Evolutionary conservation across 2,888 invertebrate species (phyloP).

Genomic region (Hydrotaea cyrtoneurina): DNA sequence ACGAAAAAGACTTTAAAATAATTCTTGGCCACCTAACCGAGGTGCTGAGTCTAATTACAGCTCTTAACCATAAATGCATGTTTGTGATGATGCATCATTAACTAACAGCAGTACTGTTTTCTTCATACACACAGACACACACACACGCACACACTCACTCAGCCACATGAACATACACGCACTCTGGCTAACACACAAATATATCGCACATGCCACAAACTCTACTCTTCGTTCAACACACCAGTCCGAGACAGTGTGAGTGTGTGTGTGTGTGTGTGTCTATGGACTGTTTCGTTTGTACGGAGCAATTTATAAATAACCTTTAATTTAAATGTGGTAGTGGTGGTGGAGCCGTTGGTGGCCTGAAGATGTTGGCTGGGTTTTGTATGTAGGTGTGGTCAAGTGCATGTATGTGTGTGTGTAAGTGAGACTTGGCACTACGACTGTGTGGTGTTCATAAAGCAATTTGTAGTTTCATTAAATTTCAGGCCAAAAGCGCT

Average conservation of each 20-base stretch:
- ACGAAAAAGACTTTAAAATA: constrained; percentile 23
- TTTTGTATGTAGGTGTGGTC: not conserved
- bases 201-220: not conserved
- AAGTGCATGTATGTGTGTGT: not conserved
- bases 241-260: not conserved
- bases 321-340: constrained; percentile 29
- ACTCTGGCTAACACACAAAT: not conserved
- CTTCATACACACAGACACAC: not conserved
- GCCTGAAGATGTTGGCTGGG: constrained; percentile 15
- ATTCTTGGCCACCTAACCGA: constrained; percentile 42
- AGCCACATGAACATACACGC: too few species aligned
- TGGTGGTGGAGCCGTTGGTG: not conserved
- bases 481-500: not conserved
- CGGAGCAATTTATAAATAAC: constrained; percentile 24
- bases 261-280: not conserved
- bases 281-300: not conserved
- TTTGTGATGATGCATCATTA: constrained; percentile 11
- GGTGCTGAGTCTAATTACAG: constrained; percentile 51
- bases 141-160: not conserved
- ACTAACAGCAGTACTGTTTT: not conserved
- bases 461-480: constrained; percentile 32
- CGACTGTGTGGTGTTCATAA: not conserved
- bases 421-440: not conserved
- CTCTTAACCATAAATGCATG: constrained; percentile 19
- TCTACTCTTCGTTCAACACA: not conserved